A percentile compares a stretch with the other conserved stretches of the same genome.
Evolutionary conservation across 1,140 invertebrate genomes (phyloP).

Genomic region (Lasioglossum albipes): DNA sequence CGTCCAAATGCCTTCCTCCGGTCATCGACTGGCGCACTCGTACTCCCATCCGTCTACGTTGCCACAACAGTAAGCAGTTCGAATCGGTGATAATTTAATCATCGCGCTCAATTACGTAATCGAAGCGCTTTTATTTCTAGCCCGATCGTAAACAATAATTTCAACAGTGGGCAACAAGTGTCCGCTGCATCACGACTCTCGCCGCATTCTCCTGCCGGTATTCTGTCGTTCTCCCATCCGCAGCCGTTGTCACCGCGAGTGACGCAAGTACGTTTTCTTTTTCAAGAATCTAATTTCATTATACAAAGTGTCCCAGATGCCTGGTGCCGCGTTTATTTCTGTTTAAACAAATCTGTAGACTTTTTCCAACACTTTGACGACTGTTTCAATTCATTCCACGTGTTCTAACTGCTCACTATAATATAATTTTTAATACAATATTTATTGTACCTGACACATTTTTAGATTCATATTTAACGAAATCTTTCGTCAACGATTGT

Average conservation of each 20-base stretch:
- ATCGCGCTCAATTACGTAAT: background rate
- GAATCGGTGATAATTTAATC: background rate
- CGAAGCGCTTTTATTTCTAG: constrained; percentile 56
- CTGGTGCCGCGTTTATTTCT: constrained; percentile 23
- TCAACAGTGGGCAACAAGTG: constrained; percentile 77
- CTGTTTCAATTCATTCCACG: too few relatives aligned
- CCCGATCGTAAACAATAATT: constrained; percentile 76
- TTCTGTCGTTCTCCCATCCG: constrained; percentile 77
- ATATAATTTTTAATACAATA: too few relatives aligned
- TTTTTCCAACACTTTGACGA: background rate
- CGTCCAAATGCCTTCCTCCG: constrained; percentile 79
- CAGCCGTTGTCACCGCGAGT: constrained; percentile 78
- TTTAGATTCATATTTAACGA: background rate
- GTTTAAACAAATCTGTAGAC: background rate
- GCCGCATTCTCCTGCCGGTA: constrained; percentile 76
- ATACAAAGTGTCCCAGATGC: constrained; percentile 42
- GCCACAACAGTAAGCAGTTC: constrained; percentile 75
- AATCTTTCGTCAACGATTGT: background rate
- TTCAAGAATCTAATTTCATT: constrained; percentile 28
- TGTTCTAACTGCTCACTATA: too few relatives aligned
- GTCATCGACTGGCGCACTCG: constrained; percentile 78
- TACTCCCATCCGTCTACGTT: constrained; percentile 78
- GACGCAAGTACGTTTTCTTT: constrained; percentile 71
- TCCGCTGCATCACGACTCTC: constrained; percentile 75
- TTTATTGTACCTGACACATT: too few relatives aligned